phyloP scores from a whole-genome alignment of 2,888 invertebrate species.

The Erynnis tages region DNA sequence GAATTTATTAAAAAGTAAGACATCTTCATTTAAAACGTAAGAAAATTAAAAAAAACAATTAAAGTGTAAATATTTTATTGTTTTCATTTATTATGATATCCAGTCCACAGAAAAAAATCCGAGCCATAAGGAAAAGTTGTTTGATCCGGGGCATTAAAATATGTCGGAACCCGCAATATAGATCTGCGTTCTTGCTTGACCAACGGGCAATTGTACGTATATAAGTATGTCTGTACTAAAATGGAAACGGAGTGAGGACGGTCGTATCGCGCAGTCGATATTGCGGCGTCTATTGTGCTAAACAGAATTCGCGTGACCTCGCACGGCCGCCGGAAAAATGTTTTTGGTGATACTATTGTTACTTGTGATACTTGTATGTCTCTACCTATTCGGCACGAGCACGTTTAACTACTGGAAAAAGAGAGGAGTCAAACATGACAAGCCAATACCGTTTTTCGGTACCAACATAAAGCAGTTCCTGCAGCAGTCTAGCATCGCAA shows the following conservation, averaged over 20 bases:
- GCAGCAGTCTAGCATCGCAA: slow-evolving; percentile 58
- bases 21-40: no score
- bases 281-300: not conserved
- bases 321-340: slow-evolving; percentile 37
- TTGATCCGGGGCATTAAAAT: no score
- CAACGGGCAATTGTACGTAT: no score
- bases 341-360: slow-evolving; percentile 41
- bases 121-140: no score
- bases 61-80: no score
- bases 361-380: slow-evolving; percentile 45
- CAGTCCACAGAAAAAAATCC: no score
- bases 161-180: no score
- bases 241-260: not conserved
- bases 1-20: no score
- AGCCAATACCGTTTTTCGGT: slow-evolving; percentile 57
- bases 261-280: slow-evolving; percentile 2
- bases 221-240: slow-evolving; percentile 3
- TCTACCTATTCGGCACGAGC: slow-evolving; percentile 53
- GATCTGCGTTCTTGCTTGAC: no score
- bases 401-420: slow-evolving; percentile 64
- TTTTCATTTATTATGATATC: no score
- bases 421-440: slow-evolving; percentile 60
- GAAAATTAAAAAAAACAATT: no score
- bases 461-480: slow-evolving; percentile 55
- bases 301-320: not conserved